phyloP scores from a whole-genome alignment of 2,113 vertebrate genomes.

The Rana temporaria region DNA sequence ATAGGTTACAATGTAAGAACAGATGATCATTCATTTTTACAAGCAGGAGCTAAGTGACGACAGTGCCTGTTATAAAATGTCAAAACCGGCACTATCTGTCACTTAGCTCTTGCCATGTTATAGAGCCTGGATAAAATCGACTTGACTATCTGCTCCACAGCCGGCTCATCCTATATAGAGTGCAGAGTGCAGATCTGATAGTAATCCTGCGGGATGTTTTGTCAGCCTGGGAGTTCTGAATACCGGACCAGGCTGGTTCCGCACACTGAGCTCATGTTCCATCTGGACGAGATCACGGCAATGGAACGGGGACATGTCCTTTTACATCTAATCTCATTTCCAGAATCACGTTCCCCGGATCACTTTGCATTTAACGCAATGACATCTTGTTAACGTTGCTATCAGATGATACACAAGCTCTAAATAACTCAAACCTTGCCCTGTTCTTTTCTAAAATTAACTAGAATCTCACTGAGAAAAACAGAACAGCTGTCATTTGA shows the following conservation, averaged over 20 bases:
- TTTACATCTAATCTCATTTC: slow-evolving; percentile 44
- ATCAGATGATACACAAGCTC: slow-evolving; percentile 47
- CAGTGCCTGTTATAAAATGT: no score
- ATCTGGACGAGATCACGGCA: slow-evolving; percentile 38
- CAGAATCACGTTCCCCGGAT: slow-evolving; percentile 18
- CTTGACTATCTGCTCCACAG: neutral
- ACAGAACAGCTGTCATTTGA: slow-evolving; percentile 52
- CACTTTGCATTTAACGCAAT: slow-evolving; percentile 32
- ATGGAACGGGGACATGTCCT: slow-evolving; percentile 34
- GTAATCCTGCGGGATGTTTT: slow-evolving; percentile 25
- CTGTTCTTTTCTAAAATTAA: slow-evolving; percentile 58
- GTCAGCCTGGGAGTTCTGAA: slow-evolving; percentile 16
- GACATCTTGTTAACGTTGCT: slow-evolving; percentile 48
- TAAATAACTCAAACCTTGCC: slow-evolving; percentile 55
- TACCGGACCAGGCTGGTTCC: slow-evolving; percentile 21
- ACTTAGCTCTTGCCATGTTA: no score
- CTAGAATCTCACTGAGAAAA: slow-evolving; percentile 29
- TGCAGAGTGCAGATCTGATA: slow-evolving; percentile 1
- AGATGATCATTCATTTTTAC: no score
- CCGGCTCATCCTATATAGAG: neutral
- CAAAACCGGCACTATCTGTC: no score
- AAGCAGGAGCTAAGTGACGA: no score
- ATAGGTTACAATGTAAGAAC: no score
- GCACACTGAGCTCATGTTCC: slow-evolving; percentile 48
- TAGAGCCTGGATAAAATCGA: no score